Conservation (phyloP, 2,888 invertebrate genomes). For the Nasonovia ribisnigri region DNA sequence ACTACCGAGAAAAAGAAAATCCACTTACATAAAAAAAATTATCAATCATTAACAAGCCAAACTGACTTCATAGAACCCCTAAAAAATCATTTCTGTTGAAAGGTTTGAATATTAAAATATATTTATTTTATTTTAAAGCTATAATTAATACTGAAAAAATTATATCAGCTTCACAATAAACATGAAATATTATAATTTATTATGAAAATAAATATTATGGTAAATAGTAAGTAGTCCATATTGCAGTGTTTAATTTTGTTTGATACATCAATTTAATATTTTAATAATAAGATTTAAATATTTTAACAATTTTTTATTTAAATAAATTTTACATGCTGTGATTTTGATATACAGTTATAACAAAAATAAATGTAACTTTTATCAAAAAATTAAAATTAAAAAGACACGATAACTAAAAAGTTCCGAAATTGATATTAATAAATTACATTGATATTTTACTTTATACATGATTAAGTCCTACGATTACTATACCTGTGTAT, state of each 20-base stretch:
- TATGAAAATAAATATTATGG: not conserved
- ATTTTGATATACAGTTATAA: not conserved
- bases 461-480: not conserved
- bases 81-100: not conserved
- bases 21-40: not conserved
- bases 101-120: not conserved
- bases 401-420: too few relatives aligned
- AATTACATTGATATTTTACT: not conserved
- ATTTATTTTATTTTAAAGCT: not conserved
- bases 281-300: too few relatives aligned
- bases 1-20: not conserved
- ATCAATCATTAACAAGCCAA: not conserved
- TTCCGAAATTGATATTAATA: not conserved
- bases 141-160: not conserved
- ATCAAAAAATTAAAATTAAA: not conserved
- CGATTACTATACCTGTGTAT: slow-evolving; percentile 78
- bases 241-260: not conserved
- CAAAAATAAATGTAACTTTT: not conserved
- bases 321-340: not conserved
- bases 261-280: not conserved
- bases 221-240: not conserved
- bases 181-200: not conserved
- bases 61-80: not conserved
- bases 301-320: too few relatives aligned
- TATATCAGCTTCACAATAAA: not conserved